phyloP scores from a whole-genome alignment of 2,113 vertebrate species.

The Hipposideros armiger region DNA sequence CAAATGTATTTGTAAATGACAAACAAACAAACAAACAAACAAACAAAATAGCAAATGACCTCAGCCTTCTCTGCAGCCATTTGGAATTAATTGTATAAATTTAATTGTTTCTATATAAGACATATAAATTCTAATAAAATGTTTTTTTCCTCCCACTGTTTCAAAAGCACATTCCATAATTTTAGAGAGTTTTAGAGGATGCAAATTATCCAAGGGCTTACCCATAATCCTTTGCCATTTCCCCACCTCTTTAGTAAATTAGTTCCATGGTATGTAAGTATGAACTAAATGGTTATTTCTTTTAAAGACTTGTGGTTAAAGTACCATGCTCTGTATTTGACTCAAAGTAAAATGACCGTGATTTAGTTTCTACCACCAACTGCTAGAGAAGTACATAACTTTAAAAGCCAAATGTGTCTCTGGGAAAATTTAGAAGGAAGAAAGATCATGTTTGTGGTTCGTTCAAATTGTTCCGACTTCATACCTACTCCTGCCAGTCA shows the following conservation, averaged over 20 bases:
- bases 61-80: neutral
- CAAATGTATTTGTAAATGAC: neutral
- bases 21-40: neutral
- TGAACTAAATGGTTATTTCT: neutral
- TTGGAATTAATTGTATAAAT: neutral
- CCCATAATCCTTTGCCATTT: neutral
- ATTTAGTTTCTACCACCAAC: neutral
- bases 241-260: neutral
- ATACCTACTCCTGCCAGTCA: neutral
- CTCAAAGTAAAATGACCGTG: neutral
- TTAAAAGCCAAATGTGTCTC: neutral
- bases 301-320: neutral
- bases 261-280: neutral
- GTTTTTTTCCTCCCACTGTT: neutral
- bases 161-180: neutral
- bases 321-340: neutral
- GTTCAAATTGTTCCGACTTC: slow-evolving; percentile 31
- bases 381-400: neutral
- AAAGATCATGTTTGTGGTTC: slow-evolving; percentile 7
- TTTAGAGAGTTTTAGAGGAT: neutral
- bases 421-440: neutral
- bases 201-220: neutral
- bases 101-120: neutral
- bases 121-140: slow-evolving; percentile 1
- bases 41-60: neutral